Evolutionary conservation across 2,113 vertebrate species (phyloP), one percentile per base, ranked within the genome.

Genomic region (Anarrhichthys ocellatus): DNA sequence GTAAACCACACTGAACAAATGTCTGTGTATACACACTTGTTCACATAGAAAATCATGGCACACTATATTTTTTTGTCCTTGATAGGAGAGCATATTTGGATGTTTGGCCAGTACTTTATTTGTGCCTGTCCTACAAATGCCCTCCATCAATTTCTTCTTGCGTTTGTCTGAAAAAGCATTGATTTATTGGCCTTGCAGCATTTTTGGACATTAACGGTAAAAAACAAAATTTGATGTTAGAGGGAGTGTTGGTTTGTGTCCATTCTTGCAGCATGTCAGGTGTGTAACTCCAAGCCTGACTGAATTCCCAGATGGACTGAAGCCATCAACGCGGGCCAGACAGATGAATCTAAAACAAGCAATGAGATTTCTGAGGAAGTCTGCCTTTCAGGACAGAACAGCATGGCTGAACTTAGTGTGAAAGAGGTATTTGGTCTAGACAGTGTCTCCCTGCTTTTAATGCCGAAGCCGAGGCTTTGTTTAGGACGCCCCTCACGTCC

Each of bases 281-380:
- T 93, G 88, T 77, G 84, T 80, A 85, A 91, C 80, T 88, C 73
- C 73, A 74, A 90, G 91, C 84, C 83, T 83, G 87, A 87, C 81
- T 85, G 81, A 88, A 88, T 88, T 89, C 90, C 85, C 88, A 88
- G 83, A 92, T 85, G 88, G 88, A 91, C 88, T 81, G 86, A 81
- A 89, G 89, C 87, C 87, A 87, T 91, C 89, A 89, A 75, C 15
- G n/a, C 68, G 15, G 44, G 73, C 81, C 87, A 88, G 81, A 88
- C 85, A 70, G 77, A 90, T 85, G 84, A 88, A 91, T 90, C 83
- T 81, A 81, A 87, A 84, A 86, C 71, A 84, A 90, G 82, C 89
- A 83, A 89, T 89, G 66, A 82, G 82, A 85, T 90, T 88, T 87
- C 78, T 88, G 69, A 80, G 2, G 2, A 40, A 85, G 66, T 82